Evolutionary conservation across 64 coral and sea anemone genomes (phyloP).

Genomic region (Cladopsammia gracilis): DNA sequence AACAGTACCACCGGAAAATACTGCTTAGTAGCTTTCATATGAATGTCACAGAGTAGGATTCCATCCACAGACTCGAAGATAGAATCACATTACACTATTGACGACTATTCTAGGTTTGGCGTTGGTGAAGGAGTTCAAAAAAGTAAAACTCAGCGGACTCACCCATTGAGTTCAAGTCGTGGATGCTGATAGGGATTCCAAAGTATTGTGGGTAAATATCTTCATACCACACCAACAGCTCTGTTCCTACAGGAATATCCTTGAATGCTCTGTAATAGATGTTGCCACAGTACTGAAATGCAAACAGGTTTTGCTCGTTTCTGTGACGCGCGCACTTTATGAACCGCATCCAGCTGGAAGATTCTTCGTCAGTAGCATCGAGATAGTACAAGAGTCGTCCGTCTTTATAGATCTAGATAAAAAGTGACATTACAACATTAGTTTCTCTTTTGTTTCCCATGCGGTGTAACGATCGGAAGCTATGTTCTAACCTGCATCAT

Average conservation of each 20-base stretch:
- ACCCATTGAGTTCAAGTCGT: slow-evolving; percentile 39
- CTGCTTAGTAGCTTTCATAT: neutral
- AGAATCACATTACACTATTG: too few relatives aligned
- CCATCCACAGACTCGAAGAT: too few relatives aligned
- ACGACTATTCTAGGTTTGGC: too few relatives aligned
- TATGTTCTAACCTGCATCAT: too few relatives aligned
- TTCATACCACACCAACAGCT: slow-evolving; percentile 88
- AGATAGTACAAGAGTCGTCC: slow-evolving; percentile 67
- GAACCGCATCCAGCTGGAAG: slow-evolving; percentile 89
- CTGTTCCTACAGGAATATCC: slow-evolving; percentile 74
- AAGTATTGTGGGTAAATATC: slow-evolving; percentile 78
- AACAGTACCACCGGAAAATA: too few relatives aligned
- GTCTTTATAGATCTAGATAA: slow-evolving; percentile 71
- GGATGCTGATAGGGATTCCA: slow-evolving; percentile 73
- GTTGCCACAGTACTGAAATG: slow-evolving; percentile 79
- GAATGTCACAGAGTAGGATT: neutral
- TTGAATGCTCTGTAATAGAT: slow-evolving; percentile 85
- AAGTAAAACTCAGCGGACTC: neutral
- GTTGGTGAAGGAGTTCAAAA: neutral
- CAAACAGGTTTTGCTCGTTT: slow-evolving; percentile 83
- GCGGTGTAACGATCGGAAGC: too few relatives aligned
- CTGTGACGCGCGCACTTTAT: slow-evolving; percentile 82
- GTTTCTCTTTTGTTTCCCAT: too few relatives aligned
- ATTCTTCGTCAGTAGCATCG: slow-evolving; percentile 70
- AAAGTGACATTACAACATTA: neutral